These are phyloP conservation scores for Ips typographus DNA, from an alignment of 1,140 invertebrate species.

Conservation along the genomic window DNA sequence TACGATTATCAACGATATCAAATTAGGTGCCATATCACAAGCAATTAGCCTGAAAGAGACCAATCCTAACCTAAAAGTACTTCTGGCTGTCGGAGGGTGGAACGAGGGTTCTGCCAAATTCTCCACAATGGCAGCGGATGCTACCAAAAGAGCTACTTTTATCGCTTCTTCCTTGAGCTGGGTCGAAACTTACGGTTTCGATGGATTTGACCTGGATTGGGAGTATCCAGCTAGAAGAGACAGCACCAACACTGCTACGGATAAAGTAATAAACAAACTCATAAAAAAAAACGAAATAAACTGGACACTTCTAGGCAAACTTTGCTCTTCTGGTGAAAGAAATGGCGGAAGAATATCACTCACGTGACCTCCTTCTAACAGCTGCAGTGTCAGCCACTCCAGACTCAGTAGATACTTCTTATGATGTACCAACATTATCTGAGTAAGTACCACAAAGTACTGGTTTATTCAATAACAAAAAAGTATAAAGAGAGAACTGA, in stretches of 20 bases:
- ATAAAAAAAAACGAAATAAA: constrained; percentile 1
- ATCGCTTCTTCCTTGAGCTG: constrained; percentile 62
- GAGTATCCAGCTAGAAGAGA: constrained; percentile 74
- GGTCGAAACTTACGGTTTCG: constrained; percentile 66
- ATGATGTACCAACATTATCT: constrained; percentile 87
- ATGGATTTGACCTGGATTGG: constrained; percentile 83
- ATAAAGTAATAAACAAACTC: constrained; percentile 45
- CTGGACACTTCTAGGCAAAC: constrained; percentile 39
- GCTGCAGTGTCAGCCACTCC: constrained; percentile 42
- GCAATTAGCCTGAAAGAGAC: constrained; percentile 56
- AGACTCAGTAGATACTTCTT: constrained; percentile 66
- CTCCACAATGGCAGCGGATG: constrained; percentile 54
- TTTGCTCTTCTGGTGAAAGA: constrained; percentile 42
- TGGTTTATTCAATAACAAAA: background rate
- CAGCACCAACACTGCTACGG: constrained; percentile 52
- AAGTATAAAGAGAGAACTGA: too few species aligned
- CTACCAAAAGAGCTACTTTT: constrained; percentile 59
- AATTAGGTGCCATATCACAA: too few species aligned
- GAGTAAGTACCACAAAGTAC: constrained; percentile 59
- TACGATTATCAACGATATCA: too few species aligned
- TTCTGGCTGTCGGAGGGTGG: constrained; percentile 77
- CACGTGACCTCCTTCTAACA: constrained; percentile 39
- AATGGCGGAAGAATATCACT: constrained; percentile 39
- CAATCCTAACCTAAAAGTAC: constrained; percentile 67
- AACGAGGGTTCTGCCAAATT: constrained; percentile 71